Percentiles rank a stretch among this genome's conserved stretches.
Conservation (phyloP, 2,113 vertebrate genomes). For the Notothenia rossii region DNA sequence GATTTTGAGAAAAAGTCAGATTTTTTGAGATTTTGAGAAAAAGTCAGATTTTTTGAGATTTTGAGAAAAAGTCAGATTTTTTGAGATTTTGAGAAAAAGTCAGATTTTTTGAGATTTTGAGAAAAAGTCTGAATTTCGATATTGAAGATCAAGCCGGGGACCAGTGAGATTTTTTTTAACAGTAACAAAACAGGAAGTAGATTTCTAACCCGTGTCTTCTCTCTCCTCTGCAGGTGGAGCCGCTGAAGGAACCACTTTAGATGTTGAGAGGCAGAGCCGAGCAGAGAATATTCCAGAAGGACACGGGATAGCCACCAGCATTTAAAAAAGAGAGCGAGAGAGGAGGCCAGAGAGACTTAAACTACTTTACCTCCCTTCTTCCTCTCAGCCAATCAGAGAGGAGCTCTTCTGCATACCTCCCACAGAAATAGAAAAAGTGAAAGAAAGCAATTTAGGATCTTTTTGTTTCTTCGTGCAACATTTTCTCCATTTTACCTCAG, state of each 20-base stretch:
- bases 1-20: too few species aligned
- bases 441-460: neutral
- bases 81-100: too few species aligned
- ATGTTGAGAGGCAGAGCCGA: conserved; percentile 7
- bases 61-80: too few species aligned
- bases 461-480: conserved; percentile 28
- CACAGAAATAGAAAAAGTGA: conserved; percentile 23
- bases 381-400: conserved; percentile 20
- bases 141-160: too few species aligned
- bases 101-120: too few species aligned
- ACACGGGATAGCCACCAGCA: conserved; percentile 58
- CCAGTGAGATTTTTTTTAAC: too few species aligned
- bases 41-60: too few species aligned
- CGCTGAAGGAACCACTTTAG: conserved; percentile 25
- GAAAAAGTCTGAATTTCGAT: too few species aligned
- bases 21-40: too few species aligned
- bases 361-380: conserved; percentile 33
- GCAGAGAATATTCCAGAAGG: conserved; percentile 19
- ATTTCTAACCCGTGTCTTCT: conserved; percentile 27
- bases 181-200: too few species aligned
- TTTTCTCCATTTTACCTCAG: conserved; percentile 73
- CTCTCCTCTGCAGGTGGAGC: conserved; percentile 40
- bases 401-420: conserved; percentile 62
- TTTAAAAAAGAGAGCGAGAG: conserved; percentile 30
- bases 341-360: conserved; percentile 23